A percentile compares a stretch with the other conserved stretches of the same genome.
phyloP scores from a whole-genome alignment of 2,113 vertebrate species.

The Nibea coibor region DNA sequence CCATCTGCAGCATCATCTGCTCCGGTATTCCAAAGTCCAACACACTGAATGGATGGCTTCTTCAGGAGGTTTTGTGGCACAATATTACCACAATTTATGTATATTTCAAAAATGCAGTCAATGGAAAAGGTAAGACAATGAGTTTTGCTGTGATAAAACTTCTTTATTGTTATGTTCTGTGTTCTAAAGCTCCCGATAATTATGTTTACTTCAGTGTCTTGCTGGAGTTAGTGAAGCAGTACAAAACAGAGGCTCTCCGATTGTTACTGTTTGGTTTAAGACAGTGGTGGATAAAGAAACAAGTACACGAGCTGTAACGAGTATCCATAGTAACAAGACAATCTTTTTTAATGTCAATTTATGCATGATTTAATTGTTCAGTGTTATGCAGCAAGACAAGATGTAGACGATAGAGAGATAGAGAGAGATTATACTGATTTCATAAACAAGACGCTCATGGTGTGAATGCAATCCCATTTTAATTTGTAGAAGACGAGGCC shows the following conservation, averaged over 20 bases:
- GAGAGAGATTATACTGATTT: background rate
- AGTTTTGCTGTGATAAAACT: constrained; percentile 39
- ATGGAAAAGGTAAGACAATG: constrained; percentile 22
- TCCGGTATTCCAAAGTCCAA: constrained; percentile 37
- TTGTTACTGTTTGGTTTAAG: background rate
- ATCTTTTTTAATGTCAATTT: background rate
- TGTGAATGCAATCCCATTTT: background rate
- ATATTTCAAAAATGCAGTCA: constrained; percentile 4
- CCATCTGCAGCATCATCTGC: constrained; percentile 75
- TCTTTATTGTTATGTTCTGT: constrained; percentile 1
- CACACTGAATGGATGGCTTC: constrained; percentile 18
- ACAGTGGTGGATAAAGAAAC: background rate
- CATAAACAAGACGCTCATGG: background rate
- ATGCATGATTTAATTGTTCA: background rate
- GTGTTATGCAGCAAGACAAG: background rate
- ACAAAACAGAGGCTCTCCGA: constrained; percentile 14
- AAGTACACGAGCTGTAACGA: background rate
- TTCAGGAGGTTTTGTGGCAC: constrained; percentile 13
- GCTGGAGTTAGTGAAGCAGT: constrained; percentile 9
- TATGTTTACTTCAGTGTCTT: constrained; percentile 6
- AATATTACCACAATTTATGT: constrained; percentile 13
- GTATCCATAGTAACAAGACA: background rate
- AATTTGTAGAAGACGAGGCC: too few species aligned
- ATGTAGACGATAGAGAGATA: background rate
- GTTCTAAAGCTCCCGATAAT: constrained; percentile 14